Base-by-base conservation (phyloP, 2,797 vertebrate genomes). In the Danio aesculapii region DNA sequence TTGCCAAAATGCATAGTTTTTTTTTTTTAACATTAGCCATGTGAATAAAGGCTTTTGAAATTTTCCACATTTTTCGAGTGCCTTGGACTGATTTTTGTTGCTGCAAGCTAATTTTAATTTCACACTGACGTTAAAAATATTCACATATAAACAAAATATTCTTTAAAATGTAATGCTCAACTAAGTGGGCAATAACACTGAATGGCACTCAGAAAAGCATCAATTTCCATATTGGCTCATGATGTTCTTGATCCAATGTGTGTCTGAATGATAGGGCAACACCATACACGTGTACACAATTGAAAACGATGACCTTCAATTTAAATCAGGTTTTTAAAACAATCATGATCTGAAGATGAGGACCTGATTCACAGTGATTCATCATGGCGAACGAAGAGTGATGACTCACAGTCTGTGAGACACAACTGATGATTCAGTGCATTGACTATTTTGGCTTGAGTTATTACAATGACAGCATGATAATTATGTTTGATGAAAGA, bases 361-460 rank as follows among this genome's bases (percentile, higher is more conserved):
- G 47, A 10, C 13, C 71, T 79, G 71, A 79, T 66, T 43, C 39
- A 68, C 52, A 46, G 59, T 53, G 62, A 75, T 41, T 55, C 69
- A 47, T 57, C 62, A 74, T 39, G 30, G 43, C 8, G 4, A 81
- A 66, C 53, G 14, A 64, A 74, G 50, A 66, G 21, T 66, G 14
- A 71, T 67, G 69, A 81, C 70, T 81, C 61, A 73, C 17, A 10
- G 39, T 52, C 10, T 53, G 44, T 61, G 61, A 66, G 74, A 76
- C 49, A 43, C 49, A 64, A 55, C 49, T 67, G 70, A 81, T 81
- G 70, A 81, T 58, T 74, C 70, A 67, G 41, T 49, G 59, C 63
- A 80, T 47, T 66, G 69, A 80, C 69, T 73, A 16, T 49, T 47
- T 74, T 49, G 70, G 79, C 79, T 74, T 66, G 62, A 81, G 70